Base-by-base conservation (phyloP, 2,888 invertebrate genomes). In the Heteromurus nitidus region DNA sequence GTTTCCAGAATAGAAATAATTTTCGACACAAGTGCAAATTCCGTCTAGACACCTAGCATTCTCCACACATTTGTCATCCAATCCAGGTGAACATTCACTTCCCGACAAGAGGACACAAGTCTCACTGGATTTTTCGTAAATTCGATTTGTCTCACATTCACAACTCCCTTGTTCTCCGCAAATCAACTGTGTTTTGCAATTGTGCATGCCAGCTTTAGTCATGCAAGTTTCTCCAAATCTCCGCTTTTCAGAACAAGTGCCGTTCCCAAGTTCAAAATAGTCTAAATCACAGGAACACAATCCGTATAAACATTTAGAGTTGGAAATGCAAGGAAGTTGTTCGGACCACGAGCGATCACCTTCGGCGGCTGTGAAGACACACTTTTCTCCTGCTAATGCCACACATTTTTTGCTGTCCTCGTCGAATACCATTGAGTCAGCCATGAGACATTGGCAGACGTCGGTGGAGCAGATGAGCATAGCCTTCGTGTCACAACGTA, bases 401-500 rank as follows among this genome's bases (percentile, higher is more conserved):
- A 74, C 74, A 65, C 74, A 73, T 3, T 62, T 73, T 20, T 20
- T 7, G 0, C 13, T 1, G n/a, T 18, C 13, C 18, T 60, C 44
- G n/a, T 73, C 72, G 16, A 28, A 73, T 16, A 62, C 31, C 72
- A 73, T 73, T 20, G 62, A 5, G 64, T 36, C 11, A 1, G 18
- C 2, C 42, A 36, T 64, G 42, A 64, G 18, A 22, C 64, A 64
- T 13, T 64, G 20, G 36, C 64, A 64, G 3, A 3, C 26, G 7
- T 55, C 16, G 20, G 20, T 16, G 3, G 36, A 31, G 26, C 64
- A 64, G 36, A 20, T 36, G 3, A 64, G 22, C 11, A 64, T 3
- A 2, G 36, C 64, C 11, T 36, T 7, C 22, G 42, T 18, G n/a
- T 64, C 22, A 20, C 64, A 64, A 1, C 64, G 31, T 11, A 20